Conservation (phyloP, 2,113 vertebrate species). For the Lampris incognitus region DNA sequence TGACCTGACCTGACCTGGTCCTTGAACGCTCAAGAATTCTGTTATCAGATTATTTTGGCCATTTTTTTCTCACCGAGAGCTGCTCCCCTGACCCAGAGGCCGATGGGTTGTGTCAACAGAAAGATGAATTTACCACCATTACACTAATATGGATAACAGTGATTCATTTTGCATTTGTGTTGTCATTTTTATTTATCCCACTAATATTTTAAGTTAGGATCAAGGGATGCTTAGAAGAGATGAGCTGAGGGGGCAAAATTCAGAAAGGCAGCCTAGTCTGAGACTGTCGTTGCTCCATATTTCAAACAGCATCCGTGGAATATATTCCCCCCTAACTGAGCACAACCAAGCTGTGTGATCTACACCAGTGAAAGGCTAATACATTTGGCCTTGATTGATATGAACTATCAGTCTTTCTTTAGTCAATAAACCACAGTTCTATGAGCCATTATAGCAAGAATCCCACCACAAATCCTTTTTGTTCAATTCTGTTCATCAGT, state of each 20-base stretch:
- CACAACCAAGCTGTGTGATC: too few species aligned
- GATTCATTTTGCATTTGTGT: neutral
- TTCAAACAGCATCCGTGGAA: too few species aligned
- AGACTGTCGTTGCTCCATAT: neutral
- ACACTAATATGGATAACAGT: neutral
- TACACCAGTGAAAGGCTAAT: neutral
- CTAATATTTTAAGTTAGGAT: neutral
- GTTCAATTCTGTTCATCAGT: too few species aligned
- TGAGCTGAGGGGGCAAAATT: neutral
- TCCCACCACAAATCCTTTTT: too few species aligned
- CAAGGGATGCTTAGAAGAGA: neutral
- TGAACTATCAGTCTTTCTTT: neutral
- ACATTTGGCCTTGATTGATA: neutral
- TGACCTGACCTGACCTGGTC: neutral
- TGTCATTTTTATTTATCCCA: neutral
- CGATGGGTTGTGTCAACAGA: neutral
- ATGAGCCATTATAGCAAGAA: too few species aligned
- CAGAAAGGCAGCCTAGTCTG: neutral
- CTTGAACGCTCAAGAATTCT: neutral
- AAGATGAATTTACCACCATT: constrained; percentile 1
- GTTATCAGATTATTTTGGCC: neutral
- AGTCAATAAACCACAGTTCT: too few species aligned
- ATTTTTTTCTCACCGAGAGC: neutral
- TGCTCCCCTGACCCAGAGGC: neutral
- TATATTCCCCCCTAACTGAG: too few species aligned